Base-by-base conservation (phyloP, 1,140 invertebrate species). In the Rhagoletis zephyria region DNA sequence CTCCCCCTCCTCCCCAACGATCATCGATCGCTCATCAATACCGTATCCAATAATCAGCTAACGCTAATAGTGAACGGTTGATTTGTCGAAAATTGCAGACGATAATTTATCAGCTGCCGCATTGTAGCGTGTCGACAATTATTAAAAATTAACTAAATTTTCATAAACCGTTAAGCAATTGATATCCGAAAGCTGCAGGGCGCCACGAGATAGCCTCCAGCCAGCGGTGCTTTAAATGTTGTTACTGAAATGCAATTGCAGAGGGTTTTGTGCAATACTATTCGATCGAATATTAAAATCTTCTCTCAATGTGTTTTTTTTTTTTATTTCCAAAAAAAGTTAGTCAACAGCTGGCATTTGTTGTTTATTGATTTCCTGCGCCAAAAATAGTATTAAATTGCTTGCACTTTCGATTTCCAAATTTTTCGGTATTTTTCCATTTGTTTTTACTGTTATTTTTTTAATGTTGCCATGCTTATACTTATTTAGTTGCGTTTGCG, bases 151-250 rank as follows among this genome's bases (percentile, higher is more conserved):
- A 67, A 40, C 30, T 40, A 67, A 74, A 74, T 48, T 45, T 74
- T 48, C 45, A 74, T 48, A 74, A 16, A 42, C 12, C 40, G 12
- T 74, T 74, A 42, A n/a, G 67, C 67, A 74, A 74, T 48, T 45
- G 67, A 74, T 74, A 45, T 74, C 42, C 67, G 12, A 42, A 74
- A 74, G 45, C 67, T 74, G 67, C 67, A 48, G 67, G 67, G 67
- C 67, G 67, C 67, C 67, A 74, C 40, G 67, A 74, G 67, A 74
- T 74, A 74, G 45, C 67, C 67, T 7, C 42, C 42, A 48, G 45
- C 12, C 16, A 14, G 42, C 14, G 67, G 14, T 70, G n/a, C n/a
- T n/a, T n/a, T n/a, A n/a, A n/a, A n/a, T n/a, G 67, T 30, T 30
- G 30, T 30, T 30, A 30, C 40, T 45, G 67, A 70, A 45, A 42